These are phyloP conservation scores for Reinhardtius hippoglossoides DNA, from an alignment of 2,113 vertebrate species.

Conservation along the genomic window DNA sequence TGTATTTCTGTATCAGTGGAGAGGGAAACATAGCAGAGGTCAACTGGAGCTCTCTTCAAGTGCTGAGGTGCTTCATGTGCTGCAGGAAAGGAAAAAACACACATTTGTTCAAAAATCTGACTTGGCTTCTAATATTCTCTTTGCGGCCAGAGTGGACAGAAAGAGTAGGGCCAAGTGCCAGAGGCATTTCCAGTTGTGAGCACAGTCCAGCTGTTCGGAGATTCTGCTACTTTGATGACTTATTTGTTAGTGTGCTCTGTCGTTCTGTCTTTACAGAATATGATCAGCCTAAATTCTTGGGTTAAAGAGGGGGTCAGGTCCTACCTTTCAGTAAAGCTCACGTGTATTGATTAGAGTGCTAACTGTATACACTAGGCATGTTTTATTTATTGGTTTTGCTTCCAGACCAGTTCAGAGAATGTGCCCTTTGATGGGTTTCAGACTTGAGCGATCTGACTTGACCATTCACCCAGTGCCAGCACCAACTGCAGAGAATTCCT, in stretches of 20 bases:
- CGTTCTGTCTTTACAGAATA: neutral
- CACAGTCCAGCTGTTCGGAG: conserved; percentile 22
- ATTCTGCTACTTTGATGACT: conserved; percentile 35
- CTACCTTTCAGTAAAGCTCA: neutral
- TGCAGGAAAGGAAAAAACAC: conserved; percentile 15
- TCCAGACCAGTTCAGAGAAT: conserved; percentile 26
- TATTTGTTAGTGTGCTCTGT: conserved; percentile 2
- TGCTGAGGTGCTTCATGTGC: conserved; percentile 24
- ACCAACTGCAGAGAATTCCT: conserved; percentile 31
- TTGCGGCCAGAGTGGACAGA: conserved; percentile 38
- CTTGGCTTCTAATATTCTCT: conserved; percentile 45
- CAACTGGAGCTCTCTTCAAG: conserved; percentile 32
- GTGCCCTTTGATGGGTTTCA: conserved; percentile 41
- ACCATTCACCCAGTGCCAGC: conserved; percentile 44
- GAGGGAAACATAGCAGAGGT: conserved; percentile 1
- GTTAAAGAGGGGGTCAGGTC: neutral
- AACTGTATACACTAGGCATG: neutral
- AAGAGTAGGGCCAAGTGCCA: conserved; percentile 26
- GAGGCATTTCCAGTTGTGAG: conserved; percentile 32
- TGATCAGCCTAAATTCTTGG: neutral
- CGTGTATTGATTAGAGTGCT: neutral
- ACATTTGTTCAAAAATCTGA: conserved; percentile 1
- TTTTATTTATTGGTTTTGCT: conserved; percentile 30
- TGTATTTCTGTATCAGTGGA: neutral
- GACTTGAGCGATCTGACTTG: conserved; percentile 41